Percentiles rank a stretch among this genome's conserved stretches.
Conservation (phyloP, 2,797 vertebrate genomes). For the Florisuga fusca region DNA sequence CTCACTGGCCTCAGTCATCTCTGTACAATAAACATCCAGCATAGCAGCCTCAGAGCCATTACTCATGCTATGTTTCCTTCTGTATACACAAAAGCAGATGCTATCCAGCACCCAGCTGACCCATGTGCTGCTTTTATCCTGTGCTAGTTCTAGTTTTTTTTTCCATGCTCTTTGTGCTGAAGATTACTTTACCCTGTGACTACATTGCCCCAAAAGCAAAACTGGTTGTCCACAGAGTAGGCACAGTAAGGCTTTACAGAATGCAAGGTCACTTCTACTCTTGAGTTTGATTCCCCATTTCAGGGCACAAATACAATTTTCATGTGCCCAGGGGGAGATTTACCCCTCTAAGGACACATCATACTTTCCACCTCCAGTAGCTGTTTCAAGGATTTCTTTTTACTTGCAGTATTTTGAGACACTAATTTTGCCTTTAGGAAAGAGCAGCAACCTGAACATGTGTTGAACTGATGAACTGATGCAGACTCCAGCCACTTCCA, state of each 20-base stretch:
- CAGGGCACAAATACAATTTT: not conserved
- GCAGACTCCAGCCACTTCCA: not conserved
- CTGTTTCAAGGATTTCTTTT: not conserved
- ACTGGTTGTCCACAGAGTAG: not conserved
- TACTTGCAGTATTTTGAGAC: not conserved
- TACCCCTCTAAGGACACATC: not conserved
- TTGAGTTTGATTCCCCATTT: not conserved
- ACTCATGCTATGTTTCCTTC: not conserved
- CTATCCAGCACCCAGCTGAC: slow-evolving; percentile 43
- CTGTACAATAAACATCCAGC: slow-evolving; percentile 3
- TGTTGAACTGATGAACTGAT: not conserved
- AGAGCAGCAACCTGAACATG: not conserved
- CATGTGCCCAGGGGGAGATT: not conserved
- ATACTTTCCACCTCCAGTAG: not conserved
- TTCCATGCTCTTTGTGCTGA: not conserved
- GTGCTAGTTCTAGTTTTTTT: not conserved
- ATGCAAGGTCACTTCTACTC: not conserved
- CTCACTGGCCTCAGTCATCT: not conserved
- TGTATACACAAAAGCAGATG: slow-evolving; percentile 25
- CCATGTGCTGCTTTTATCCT: slow-evolving; percentile 21
- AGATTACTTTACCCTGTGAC: not conserved
- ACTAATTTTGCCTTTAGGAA: not conserved
- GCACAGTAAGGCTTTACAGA: not conserved
- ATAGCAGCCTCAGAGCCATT: not conserved
- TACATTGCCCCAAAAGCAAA: not conserved